phyloP scores from a whole-genome alignment of 2,797 vertebrate species.

The Stomatorhinus walkeri region DNA sequence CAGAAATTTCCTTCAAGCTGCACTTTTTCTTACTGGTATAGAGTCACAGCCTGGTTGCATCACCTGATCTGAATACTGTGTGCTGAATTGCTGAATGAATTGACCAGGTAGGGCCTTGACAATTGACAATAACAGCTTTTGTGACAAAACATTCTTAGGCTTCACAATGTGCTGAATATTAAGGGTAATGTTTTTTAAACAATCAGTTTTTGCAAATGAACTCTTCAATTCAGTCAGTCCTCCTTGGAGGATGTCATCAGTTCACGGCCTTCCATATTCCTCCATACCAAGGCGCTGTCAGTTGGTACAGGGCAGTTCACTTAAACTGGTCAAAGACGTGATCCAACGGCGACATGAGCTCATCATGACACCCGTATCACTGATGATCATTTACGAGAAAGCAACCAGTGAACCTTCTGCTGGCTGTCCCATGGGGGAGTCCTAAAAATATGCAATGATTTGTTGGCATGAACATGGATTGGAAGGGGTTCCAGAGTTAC shows the following conservation, averaged over 20 bases:
- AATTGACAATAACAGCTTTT: background rate
- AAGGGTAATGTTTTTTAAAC: background rate
- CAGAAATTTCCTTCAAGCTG: background rate
- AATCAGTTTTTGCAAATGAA: background rate
- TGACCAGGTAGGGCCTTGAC: background rate
- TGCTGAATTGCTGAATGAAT: background rate
- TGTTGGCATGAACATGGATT: background rate
- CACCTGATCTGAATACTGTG: background rate
- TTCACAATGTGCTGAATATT: background rate
- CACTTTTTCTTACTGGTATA: background rate
- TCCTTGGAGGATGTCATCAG: background rate
- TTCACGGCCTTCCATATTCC: background rate
- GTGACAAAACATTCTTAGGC: background rate
- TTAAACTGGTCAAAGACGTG: background rate
- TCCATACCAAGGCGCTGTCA: background rate
- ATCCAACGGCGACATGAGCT: background rate
- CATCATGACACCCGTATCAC: background rate
- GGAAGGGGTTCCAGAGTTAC: background rate
- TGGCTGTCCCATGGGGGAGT: background rate
- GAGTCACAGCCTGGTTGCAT: background rate
- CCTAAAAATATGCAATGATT: background rate
- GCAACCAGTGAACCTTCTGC: background rate
- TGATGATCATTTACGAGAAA: background rate
- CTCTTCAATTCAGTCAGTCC: background rate
- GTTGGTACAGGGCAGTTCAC: background rate